Evolutionary conservation across 2,888 invertebrate genomes (phyloP), one percentile per base, ranked within the genome.

Genomic region (Dascillus cervinus): DNA sequence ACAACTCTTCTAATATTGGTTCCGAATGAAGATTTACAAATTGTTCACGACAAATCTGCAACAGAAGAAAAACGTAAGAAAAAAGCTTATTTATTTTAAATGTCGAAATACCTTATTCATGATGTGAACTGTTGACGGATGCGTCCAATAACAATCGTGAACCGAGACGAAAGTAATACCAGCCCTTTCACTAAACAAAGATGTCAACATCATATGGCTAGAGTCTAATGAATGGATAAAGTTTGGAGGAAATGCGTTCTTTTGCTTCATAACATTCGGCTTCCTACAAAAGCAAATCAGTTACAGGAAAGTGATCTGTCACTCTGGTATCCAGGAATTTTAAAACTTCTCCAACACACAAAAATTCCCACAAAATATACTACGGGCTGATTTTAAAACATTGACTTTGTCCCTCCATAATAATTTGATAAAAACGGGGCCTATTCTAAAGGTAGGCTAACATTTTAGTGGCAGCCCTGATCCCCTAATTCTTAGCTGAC

Each of bases 141-240:
- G 98, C 1, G 98, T 98, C 98, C 98, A 99, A 70, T 82, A 99
- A 62, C 97, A 98, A 67, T 99, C 98, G 66, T 99, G 98, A 11
- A 99, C 95, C 0, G 97, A 95, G 3, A 91, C 88, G 69, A 92
- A 99, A 22, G 89, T 84, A 30, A 96, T 71, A 1, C 83, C 90
- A 3, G 70, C 70, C 14, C 82, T 74, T 64, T 86, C 84, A 56
- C 90, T 89, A 65, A 82, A 72, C 50, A 99, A 70, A 4, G 95
- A 86, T 2, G 98, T 99, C 42, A 99, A 73, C 96, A 98, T 97
- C 98, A 99, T 99, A 68, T 99, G 98, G 55, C 84, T 81, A 29
- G 97, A 94, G 70, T 99, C 98, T 58, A 99, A 70, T 13, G 97
- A 97, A 68, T 99, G 98, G 57, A 99, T 87, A 67, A 90, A 98